These are phyloP conservation scores for Periophthalmus magnuspinnatus DNA, from an alignment of 2,797 vertebrate species.

Conservation along the genomic window DNA sequence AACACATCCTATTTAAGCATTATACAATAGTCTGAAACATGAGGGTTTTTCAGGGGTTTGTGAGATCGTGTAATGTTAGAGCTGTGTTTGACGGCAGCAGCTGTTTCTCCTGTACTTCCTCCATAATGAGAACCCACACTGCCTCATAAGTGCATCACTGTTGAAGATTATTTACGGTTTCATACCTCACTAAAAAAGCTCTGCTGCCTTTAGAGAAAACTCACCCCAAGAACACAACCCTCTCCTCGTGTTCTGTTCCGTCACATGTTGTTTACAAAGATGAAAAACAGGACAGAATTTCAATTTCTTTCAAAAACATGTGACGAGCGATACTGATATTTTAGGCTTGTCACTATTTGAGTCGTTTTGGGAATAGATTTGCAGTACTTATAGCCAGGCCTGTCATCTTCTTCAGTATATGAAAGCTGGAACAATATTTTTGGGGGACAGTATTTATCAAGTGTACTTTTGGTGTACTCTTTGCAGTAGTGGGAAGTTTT, in stretches of 20 bases:
- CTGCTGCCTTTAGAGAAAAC: conserved; percentile 59
- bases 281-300: background rate
- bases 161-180: conserved; percentile 70
- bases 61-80: conserved; percentile 13
- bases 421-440: too few relatives aligned
- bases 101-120: conserved; percentile 40
- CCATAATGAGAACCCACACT: conserved; percentile 54
- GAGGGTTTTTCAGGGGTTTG: background rate
- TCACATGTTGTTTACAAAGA: background rate
- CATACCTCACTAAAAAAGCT: conserved; percentile 68
- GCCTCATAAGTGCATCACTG: conserved; percentile 81
- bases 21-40: background rate
- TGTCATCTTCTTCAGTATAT: too few relatives aligned
- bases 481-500: too few relatives aligned
- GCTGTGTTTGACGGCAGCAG: conserved; percentile 31
- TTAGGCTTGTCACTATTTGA: background rate
- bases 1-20: conserved; percentile 4
- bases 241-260: conserved; percentile 18
- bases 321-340: background rate
- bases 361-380: background rate
- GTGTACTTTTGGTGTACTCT: too few relatives aligned
- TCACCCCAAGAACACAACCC: conserved; percentile 43
- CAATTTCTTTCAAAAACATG: background rate
- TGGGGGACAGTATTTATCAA: too few relatives aligned
- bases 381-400: background rate